These are phyloP conservation scores for Passerculus sandwichensis DNA, from an alignment of 2,797 vertebrate species.

Conservation along the genomic window DNA sequence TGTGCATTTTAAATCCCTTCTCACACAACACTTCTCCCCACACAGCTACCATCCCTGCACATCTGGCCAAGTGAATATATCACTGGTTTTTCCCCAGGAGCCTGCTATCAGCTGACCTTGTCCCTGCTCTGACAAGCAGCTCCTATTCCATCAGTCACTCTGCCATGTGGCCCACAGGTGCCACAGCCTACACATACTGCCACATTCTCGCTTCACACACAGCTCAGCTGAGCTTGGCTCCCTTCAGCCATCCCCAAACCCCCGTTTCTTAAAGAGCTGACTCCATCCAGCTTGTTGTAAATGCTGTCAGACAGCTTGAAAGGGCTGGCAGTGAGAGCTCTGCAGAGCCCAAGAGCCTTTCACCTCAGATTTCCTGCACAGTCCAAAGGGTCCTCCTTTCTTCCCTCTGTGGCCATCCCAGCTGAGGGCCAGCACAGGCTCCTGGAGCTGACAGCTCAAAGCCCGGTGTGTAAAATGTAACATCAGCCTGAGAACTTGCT, in stretches of 20 bases:
- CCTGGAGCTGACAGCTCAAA: neutral
- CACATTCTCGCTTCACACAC: fast-evolving
- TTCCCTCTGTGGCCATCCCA: neutral
- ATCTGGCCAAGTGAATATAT: neutral
- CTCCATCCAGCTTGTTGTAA: neutral
- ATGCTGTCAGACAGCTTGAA: neutral
- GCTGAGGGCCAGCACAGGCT: neutral
- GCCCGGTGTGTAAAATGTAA: neutral
- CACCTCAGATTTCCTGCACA: neutral
- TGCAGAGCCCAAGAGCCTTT: neutral
- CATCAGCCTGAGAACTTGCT: neutral
- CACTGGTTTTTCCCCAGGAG: neutral
- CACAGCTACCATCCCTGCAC: conserved; percentile 5
- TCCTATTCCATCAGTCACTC: neutral
- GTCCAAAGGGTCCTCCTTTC: neutral
- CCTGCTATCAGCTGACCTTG: conserved; percentile 30
- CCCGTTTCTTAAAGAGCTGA: neutral
- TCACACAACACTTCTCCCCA: neutral
- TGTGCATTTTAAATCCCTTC: conserved; percentile 28
- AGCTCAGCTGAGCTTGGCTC: neutral
- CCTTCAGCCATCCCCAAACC: neutral
- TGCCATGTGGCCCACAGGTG: neutral
- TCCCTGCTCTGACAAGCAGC: neutral
- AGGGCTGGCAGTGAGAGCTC: neutral
- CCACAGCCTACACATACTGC: neutral